phyloP scores from a whole-genome alignment of 2,113 vertebrate species.

The Rhabdornis inornatus region DNA sequence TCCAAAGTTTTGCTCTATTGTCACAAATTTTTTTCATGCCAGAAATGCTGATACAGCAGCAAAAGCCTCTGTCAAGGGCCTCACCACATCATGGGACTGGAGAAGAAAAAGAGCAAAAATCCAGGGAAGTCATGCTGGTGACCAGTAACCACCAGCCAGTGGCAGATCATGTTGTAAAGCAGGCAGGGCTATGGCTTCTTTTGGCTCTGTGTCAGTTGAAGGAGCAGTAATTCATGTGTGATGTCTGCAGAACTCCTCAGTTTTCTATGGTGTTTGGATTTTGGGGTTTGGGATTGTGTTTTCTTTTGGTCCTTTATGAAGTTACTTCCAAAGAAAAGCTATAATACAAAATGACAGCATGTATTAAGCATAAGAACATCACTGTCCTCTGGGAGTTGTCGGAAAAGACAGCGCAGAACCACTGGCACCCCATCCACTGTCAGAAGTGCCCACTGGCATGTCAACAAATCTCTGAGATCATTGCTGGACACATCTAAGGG shows the following conservation, averaged over 20 bases:
- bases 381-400: constrained; percentile 14
- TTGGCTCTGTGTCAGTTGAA: neutral
- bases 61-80: constrained; percentile 7
- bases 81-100: constrained; percentile 30
- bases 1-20: constrained; percentile 5
- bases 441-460: neutral
- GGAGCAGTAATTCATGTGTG: neutral
- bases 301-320: constrained; percentile 36
- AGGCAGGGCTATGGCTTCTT: neutral
- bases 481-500: neutral
- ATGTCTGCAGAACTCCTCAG: neutral
- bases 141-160: constrained; percentile 12
- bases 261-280: constrained; percentile 2
- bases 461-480: neutral
- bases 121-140: neutral
- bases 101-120: constrained; percentile 5
- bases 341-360: constrained; percentile 39
- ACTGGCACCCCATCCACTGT: neutral
- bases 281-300: constrained; percentile 11
- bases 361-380: constrained; percentile 1
- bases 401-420: neutral
- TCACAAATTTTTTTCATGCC: neutral
- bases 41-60: constrained; percentile 62
- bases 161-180: neutral
- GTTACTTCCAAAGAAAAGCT: constrained; percentile 36